These are phyloP conservation scores for Oligia latruncula DNA, from an alignment of 2,888 invertebrate species.

Conservation along the genomic window DNA sequence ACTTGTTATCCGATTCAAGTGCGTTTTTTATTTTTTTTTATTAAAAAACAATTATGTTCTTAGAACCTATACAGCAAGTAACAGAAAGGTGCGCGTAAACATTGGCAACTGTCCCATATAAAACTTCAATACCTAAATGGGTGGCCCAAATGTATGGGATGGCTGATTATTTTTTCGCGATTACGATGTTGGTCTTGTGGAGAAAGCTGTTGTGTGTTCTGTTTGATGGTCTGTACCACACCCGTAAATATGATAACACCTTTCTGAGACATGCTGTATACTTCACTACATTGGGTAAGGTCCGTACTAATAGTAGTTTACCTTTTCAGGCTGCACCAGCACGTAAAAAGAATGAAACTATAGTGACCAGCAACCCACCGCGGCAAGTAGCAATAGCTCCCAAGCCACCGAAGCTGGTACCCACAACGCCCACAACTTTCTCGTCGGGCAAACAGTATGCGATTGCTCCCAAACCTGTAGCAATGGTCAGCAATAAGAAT, in stretches of 20 bases:
- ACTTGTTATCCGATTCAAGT: neutral
- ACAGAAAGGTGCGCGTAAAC: no score
- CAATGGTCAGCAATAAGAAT: conserved; percentile 72
- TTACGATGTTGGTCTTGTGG: neutral
- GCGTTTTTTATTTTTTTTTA: neutral
- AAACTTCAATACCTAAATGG: neutral
- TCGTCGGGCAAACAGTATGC: conserved; percentile 72
- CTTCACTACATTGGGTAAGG: neutral
- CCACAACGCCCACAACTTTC: conserved; percentile 36
- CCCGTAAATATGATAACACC: neutral
- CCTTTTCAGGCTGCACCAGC: conserved; percentile 70
- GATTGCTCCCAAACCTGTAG: conserved; percentile 81
- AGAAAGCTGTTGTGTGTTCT: neutral
- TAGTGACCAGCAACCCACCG: conserved; percentile 68
- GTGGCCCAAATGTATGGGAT: neutral
- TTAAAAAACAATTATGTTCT: no score
- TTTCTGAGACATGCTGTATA: neutral
- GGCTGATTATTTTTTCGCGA: neutral
- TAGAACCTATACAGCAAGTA: no score
- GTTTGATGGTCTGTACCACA: neutral
- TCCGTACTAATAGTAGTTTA: neutral
- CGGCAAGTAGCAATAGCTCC: conserved; percentile 89
- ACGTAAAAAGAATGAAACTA: conserved; percentile 67
- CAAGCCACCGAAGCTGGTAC: conserved; percentile 69
- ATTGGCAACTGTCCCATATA: neutral